Base-by-base conservation (phyloP, 2,888 invertebrate genomes). In the Agonopterix arenella region DNA sequence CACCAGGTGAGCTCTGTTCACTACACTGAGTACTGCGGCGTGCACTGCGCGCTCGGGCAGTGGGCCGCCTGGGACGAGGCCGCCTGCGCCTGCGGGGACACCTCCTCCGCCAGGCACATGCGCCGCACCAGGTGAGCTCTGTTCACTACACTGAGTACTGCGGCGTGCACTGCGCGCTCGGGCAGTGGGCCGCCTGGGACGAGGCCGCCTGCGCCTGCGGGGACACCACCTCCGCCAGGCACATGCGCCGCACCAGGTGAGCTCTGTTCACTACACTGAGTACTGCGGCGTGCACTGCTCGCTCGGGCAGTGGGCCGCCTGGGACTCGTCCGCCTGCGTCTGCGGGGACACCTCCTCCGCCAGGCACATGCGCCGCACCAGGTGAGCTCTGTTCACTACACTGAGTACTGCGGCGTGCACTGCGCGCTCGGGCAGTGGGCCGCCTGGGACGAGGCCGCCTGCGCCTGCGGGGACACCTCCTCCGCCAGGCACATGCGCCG, bases 271-370 rank as follows among this genome's bases (percentile, higher is more conserved):
- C 28, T 5, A 5, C 28, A 28, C 18, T 18, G 18, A 18, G 4
- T 18, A 18, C 18, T 93, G 93, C 59, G 92, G 92, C 4, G 90
- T 92, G 46, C 93, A 93, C 76, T 93, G 93, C 67, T 91, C 92
- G 61, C 79, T 93, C 37, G 90, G 91, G 9, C 85, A 90, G 56
- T 93, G 93, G 93, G 86, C 90, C 28, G 68, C 84, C 0, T 93
- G 93, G 93, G 91, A 91, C 64, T 62, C 81, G 1, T 79, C 89
- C 11, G 89, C 90, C n/a, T 92, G 92, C 64, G 76, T 84, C 18
- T 92, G 92, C 57, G 91, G 91, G 0, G 84, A 80, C 55, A 67
- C 77, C 4, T 71, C 79, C 11, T 63, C 78, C 3, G 69, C 76
- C 0, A 61, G 76, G 8, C 85, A 88, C 55, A 88, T 88, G 88